phyloP scores from a whole-genome alignment of 2,797 vertebrate genomes.

The Cynopterus sphinx region DNA sequence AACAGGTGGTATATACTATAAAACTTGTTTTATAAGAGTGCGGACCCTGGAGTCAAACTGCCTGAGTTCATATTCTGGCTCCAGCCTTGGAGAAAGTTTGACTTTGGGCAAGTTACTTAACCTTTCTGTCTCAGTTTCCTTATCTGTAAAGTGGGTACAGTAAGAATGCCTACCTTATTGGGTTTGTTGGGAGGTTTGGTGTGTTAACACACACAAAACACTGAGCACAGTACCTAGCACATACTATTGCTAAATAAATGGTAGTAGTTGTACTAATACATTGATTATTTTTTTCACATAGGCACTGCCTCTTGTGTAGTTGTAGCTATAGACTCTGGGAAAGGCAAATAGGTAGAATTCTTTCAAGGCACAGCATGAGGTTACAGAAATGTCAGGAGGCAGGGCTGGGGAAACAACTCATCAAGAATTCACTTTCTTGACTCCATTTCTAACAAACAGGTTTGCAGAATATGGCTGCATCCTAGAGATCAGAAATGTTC shows the following conservation, averaged over 20 bases:
- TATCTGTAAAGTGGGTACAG: neutral
- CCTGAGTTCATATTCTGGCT: neutral
- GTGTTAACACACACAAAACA: neutral
- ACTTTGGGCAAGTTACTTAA: neutral
- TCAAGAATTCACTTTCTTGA: constrained; percentile 67
- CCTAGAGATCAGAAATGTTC: constrained; percentile 89
- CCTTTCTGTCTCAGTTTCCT: constrained; percentile 16
- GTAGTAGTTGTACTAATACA: neutral
- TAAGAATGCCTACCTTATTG: neutral
- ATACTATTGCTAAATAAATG: neutral
- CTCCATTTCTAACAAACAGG: constrained; percentile 81
- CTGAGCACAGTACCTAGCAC: neutral
- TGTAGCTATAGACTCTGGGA: neutral
- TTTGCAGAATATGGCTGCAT: constrained; percentile 91
- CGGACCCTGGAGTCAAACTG: neutral
- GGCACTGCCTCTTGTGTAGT: neutral
- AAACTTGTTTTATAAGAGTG: constrained; percentile 3
- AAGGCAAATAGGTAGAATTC: constrained; percentile 5
- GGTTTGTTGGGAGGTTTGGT: neutral
- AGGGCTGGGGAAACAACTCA: constrained; percentile 48
- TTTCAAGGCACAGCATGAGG: constrained; percentile 25
- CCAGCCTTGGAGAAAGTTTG: neutral
- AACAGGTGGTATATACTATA: neutral
- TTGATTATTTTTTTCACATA: neutral
- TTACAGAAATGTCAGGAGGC: constrained; percentile 41